phyloP scores from a whole-genome alignment of 2,797 vertebrate genomes.

The Syngnathus acus region DNA sequence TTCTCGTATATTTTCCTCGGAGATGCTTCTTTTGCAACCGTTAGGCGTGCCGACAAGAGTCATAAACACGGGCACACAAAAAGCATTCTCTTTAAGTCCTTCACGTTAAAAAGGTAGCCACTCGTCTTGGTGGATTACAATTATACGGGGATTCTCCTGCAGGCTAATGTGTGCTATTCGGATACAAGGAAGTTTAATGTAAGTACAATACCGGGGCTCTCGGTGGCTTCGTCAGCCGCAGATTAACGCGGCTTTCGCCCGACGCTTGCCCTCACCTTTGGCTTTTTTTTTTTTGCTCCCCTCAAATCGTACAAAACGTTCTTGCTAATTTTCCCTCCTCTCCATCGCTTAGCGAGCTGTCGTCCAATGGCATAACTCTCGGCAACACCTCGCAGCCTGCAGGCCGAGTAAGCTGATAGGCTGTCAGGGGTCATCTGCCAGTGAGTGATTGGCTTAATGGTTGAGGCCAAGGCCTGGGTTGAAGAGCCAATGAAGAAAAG shows the following conservation, averaged over 20 bases:
- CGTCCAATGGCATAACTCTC: slow-evolving; percentile 53
- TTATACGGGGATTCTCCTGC: slow-evolving; percentile 75
- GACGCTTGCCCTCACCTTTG: slow-evolving; percentile 77
- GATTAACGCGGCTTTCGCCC: slow-evolving; percentile 74
- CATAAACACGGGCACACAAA: slow-evolving; percentile 27
- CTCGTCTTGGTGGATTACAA: slow-evolving; percentile 77
- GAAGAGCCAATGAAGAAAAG: slow-evolving; percentile 59
- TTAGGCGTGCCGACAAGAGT: slow-evolving; percentile 25
- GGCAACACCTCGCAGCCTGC: slow-evolving; percentile 55
- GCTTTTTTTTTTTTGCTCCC: slow-evolving; percentile 54
- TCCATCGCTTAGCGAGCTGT: slow-evolving; percentile 43
- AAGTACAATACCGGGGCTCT: slow-evolving; percentile 72
- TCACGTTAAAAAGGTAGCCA: slow-evolving; percentile 68
- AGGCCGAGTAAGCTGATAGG: slow-evolving; percentile 66
- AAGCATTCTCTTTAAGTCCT: slow-evolving; percentile 57
- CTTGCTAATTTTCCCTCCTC: slow-evolving; percentile 42
- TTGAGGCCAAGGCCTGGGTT: slow-evolving; percentile 57
- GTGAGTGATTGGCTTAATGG: slow-evolving; percentile 70
- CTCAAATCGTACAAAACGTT: slow-evolving; percentile 62
- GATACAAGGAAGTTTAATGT: slow-evolving; percentile 80
- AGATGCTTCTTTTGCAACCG: slow-evolving; percentile 18
- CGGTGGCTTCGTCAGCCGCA: slow-evolving; percentile 71
- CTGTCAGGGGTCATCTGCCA: slow-evolving; percentile 68
- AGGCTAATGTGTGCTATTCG: slow-evolving; percentile 82
- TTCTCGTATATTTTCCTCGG: slow-evolving; percentile 19